Evolutionary conservation across 2,888 invertebrate genomes (phyloP), one percentile per base, ranked within the genome.

Genomic region (Herminia tarsipennalis): DNA sequence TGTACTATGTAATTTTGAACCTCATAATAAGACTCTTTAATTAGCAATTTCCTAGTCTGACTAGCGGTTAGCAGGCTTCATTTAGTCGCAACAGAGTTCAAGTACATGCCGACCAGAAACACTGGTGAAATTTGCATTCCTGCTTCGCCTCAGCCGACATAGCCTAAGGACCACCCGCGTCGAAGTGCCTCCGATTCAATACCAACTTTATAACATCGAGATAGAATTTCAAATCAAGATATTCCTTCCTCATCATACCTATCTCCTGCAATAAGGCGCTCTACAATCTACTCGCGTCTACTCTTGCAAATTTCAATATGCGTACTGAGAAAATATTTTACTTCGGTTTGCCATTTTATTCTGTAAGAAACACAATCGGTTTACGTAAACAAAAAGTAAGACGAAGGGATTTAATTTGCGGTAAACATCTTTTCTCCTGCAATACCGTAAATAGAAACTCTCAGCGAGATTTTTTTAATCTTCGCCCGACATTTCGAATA

Each of bases 141-240:
- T 79, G 85, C 78, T 85, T 83, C 78, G 78, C 78, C 78, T 69
- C 78, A 81, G 78, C 78, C 76, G 76, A 81, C 81, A 74, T 79
- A 81, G 78, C 78, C 81, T 84, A 81, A 71, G 78, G 90, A 91
- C 91, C 91, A 91, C 91, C 91, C 90, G 90, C 91, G 89, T 78
- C 66, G 90, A 73, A 46, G 42, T 52, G 54, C 63, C 67, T 71
- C 66, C 81, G 71, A 74, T 74, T 78, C 68, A 88, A 86, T 85
- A 77, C 71, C 77, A 78, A 78, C 90, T 87, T 87, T 91, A 90
- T 85, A 80, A 66, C 82, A 61, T 66, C 37, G 76, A 67, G 64
- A 77, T 79, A 87, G 76, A 78, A 83, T 76, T 74, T 76, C 59
- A 74, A 81, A 78, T 81, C 71, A 73, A 67, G 61, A 70, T 69